Evolutionary conservation across 2,888 invertebrate genomes (phyloP).

Genomic region (Pachliopta kotzebuea): DNA sequence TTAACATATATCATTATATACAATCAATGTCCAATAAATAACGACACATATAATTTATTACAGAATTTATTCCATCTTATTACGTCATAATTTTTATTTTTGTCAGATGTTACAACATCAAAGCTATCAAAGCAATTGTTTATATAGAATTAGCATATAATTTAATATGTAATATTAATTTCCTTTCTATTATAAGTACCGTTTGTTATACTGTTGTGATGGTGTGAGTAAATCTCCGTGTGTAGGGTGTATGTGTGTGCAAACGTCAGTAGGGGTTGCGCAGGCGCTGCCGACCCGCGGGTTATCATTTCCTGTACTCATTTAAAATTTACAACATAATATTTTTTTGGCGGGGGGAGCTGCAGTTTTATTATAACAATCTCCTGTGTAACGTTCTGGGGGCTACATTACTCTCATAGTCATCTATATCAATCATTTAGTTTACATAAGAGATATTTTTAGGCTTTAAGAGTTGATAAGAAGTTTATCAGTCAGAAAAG

Average conservation of each 20-base stretch:
- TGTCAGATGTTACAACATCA: no score
- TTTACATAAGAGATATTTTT: no score
- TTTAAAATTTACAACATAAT: conserved; percentile 75
- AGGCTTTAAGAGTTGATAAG: no score
- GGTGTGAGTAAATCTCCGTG: not conserved
- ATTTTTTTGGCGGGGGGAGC: conserved; percentile 55
- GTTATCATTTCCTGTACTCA: conserved; percentile 80
- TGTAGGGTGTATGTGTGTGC: conserved; percentile 31
- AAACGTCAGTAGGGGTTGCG: conserved; percentile 44
- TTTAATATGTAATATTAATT: not conserved
- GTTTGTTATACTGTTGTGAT: not conserved
- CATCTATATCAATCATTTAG: no score
- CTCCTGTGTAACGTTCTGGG: conserved; percentile 21
- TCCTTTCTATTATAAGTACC: not conserved
- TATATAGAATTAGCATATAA: not conserved
- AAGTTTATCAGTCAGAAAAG: no score
- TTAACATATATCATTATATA: not conserved
- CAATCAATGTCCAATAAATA: no score
- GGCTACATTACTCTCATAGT: not conserved
- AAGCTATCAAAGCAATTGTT: not conserved
- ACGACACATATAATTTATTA: no score
- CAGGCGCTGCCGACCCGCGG: conserved; percentile 67
- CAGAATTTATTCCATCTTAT: no score
- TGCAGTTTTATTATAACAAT: conserved; percentile 43
- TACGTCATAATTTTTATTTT: no score